Conservation (phyloP, 92 coral and sea anemone species). For the Parazoanthus swiftii region DNA sequence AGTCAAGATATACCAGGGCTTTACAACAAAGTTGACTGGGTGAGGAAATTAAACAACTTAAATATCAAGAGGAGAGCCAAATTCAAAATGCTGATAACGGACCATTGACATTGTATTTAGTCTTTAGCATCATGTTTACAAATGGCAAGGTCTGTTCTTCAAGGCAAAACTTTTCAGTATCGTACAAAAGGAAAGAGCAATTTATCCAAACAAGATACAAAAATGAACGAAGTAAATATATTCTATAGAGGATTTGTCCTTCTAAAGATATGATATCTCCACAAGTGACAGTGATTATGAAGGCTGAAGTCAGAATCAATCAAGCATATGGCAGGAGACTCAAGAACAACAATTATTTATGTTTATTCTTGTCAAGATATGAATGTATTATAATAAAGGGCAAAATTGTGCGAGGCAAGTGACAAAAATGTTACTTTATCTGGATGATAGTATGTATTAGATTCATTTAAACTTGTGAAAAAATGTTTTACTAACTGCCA, state of each 20-base stretch:
- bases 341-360: background rate
- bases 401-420: background rate
- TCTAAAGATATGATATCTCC: background rate
- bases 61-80: background rate
- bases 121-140: background rate
- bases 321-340: background rate
- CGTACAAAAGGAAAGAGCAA: background rate
- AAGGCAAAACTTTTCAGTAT: background rate
- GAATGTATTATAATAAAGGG: background rate
- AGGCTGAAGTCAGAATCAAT: background rate
- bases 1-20: background rate
- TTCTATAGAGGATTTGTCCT: background rate
- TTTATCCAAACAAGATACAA: background rate
- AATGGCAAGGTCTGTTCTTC: background rate
- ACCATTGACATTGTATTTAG: background rate
- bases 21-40: background rate
- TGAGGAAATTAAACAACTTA: background rate
- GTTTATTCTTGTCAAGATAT: background rate
- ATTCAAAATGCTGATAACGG: background rate
- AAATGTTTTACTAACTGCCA: background rate
- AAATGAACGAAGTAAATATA: background rate
- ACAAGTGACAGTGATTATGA: too few relatives aligned
- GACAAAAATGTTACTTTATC: background rate
- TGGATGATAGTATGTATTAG: too few relatives aligned
- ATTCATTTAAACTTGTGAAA: background rate